Evolutionary conservation across 2,113 vertebrate genomes (phyloP).

Genomic region (Heliornis fulica): DNA sequence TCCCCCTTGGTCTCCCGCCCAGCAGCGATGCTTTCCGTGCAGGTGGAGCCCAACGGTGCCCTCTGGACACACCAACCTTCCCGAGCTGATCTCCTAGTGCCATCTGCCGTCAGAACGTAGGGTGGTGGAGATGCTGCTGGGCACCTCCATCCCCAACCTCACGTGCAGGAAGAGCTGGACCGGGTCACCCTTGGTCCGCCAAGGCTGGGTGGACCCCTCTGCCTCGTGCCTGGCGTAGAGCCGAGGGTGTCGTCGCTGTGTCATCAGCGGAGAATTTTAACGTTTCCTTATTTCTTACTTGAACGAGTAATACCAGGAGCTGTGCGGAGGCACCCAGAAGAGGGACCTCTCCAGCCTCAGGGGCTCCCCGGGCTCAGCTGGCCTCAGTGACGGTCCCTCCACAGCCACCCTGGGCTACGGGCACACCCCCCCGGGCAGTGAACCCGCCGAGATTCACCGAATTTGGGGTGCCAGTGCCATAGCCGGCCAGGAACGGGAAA

Average conservation of each 20-base stretch:
- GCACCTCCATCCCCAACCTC: fast-evolving
- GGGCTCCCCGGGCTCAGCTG: not conserved
- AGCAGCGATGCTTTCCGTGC: fast-evolving
- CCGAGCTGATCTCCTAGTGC: not conserved
- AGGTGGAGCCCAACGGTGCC: too few relatives aligned
- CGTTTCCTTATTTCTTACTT: not conserved
- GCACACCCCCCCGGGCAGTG: fast-evolving
- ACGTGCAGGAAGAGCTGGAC: not conserved
- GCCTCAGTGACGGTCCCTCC: not conserved
- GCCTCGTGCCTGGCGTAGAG: fast-evolving
- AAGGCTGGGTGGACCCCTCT: too few relatives aligned
- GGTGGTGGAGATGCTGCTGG: not conserved
- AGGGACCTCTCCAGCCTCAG: not conserved
- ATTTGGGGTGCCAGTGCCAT: not conserved
- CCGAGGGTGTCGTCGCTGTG: not conserved
- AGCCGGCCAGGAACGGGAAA: not conserved
- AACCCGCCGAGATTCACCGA: not conserved
- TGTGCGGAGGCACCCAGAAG: not conserved
- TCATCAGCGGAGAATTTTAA: not conserved
- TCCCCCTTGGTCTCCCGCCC: not conserved
- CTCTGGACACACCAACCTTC: too few relatives aligned
- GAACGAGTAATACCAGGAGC: not conserved
- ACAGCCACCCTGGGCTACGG: fast-evolving
- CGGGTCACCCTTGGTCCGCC: not conserved
- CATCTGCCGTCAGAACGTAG: not conserved